A percentile compares a stretch with the other conserved stretches of the same genome.
Evolutionary conservation across 1,140 invertebrate species (phyloP).

Genomic region (Drosophila repletoides): DNA sequence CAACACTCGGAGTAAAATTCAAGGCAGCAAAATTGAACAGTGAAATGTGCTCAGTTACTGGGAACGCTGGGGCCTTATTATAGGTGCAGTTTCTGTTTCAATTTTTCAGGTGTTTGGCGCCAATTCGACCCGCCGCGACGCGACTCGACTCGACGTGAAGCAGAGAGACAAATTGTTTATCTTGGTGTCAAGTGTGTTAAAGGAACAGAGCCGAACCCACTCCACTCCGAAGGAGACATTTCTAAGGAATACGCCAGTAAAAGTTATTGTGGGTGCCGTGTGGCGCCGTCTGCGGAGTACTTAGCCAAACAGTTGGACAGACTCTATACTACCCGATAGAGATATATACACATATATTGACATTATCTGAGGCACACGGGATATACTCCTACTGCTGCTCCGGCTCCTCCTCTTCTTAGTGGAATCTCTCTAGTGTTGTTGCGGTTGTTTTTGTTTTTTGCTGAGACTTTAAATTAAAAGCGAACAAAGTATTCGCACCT

Average conservation of each 20-base stretch:
- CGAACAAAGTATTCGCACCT: slow-evolving; percentile 66
- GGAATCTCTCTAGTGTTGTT: background rate
- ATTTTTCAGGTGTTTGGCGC: slow-evolving; percentile 68
- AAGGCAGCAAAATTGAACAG: no score
- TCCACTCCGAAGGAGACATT: no score
- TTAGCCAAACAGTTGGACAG: slow-evolving; percentile 60
- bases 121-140: slow-evolving; percentile 55
- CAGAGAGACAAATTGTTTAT: slow-evolving; percentile 80
- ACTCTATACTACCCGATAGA: no score
- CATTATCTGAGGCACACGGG: slow-evolving; percentile 60
- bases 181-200: slow-evolving; percentile 77
- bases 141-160: no score
- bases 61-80: slow-evolving; percentile 10
- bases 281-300: slow-evolving; percentile 62
- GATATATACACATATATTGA: no score
- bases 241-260: no score
- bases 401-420: background rate
- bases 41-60: slow-evolving; percentile 17
- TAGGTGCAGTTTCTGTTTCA: slow-evolving; percentile 3
- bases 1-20: slow-evolving; percentile 18
- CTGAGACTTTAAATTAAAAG: slow-evolving; percentile 67
- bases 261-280: slow-evolving; percentile 61
- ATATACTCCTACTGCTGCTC: slow-evolving; percentile 20
- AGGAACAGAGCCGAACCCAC: slow-evolving; percentile 3
- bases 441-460: slow-evolving; percentile 18